Conservation (phyloP, 2,113 vertebrate species). For the Siphamia tubifer region DNA sequence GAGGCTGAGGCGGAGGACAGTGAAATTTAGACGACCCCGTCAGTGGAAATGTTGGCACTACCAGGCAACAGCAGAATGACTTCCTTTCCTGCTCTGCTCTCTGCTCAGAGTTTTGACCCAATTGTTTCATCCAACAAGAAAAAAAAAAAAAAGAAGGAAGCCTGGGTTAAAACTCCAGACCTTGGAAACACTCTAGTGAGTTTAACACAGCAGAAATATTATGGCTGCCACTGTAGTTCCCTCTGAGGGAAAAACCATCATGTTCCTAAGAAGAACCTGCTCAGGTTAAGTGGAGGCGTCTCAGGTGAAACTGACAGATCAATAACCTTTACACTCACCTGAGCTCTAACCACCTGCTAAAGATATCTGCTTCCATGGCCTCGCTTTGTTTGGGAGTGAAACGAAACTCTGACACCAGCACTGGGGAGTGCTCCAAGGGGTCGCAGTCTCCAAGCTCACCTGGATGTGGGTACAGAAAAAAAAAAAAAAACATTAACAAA, state of each 20-base stretch:
- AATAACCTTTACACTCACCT: slow-evolving; percentile 81
- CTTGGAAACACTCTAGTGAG: not conserved
- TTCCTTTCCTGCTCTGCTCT: slow-evolving; percentile 23
- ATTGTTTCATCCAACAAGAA: slow-evolving; percentile 13
- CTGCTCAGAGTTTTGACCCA: slow-evolving; percentile 26
- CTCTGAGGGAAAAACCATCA: not conserved
- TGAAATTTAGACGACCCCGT: slow-evolving; percentile 48
- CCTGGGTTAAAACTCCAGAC: not conserved
- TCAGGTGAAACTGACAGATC: no score
- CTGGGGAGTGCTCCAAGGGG: slow-evolving; percentile 90
- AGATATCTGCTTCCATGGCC: slow-evolving; percentile 95
- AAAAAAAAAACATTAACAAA: not conserved
- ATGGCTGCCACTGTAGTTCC: not conserved
- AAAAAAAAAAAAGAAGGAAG: no score
- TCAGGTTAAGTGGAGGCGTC: no score
- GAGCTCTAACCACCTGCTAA: slow-evolving; percentile 92
- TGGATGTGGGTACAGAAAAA: slow-evolving; percentile 55
- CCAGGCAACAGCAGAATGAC: slow-evolving; percentile 20
- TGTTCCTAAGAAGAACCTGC: no score
- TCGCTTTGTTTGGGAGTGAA: slow-evolving; percentile 95
- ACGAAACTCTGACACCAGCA: slow-evolving; percentile 97
- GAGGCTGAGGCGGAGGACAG: not conserved
- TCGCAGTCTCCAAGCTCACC: slow-evolving; percentile 97
- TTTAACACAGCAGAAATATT: not conserved
- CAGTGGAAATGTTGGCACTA: slow-evolving; percentile 9